Base-by-base conservation (phyloP, 2,113 vertebrate species). In the Ardeotis arabs region DNA sequence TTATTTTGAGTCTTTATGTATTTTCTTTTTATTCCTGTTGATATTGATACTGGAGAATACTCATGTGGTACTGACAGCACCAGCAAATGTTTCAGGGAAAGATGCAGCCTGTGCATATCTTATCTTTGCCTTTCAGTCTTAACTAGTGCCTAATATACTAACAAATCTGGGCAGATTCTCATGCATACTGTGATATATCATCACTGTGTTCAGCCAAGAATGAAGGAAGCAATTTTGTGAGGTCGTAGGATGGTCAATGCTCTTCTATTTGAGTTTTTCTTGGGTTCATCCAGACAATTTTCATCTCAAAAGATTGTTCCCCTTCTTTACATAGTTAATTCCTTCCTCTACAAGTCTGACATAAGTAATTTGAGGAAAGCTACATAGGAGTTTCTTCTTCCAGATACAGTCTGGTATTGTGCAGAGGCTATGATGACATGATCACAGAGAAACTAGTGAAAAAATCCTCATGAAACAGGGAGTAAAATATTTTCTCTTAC, bases 191-290 rank as follows among this genome's bases (percentile, higher is more conserved):
- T 85, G 91, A 94, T 95, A 87, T 62, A 93, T 94, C 87, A 93
- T 96, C 87, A 87, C 77, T 69, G 70, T 91, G 94, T n/a, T 92
- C 94, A 96, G 89, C 93, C 93, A 95, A 94, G 84, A 95, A 95
- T 94, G 94, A 96, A 96, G 41, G 74, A 96, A 94, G 81, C 94
- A 94, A 96, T 97, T 96, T 95, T 95, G 81, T 96, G 94, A 97
- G 95, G 96, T 96, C 91, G 4, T 29, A 89, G 66, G 84, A 87
- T 96, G 91, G 94, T 95, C 94, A 96, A 82, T 64, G 89, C 62
- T 96, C 84, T 85, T 91, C 77, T 87, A 72, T 95, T 96, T 87
- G 81, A 96, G 62, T 68, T 96, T 95, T 96, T 89, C 93, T 84
- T 64, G 45, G 77, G 93, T 96, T 96, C 87, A 93, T 95, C 37